These are phyloP conservation scores for Botrylloides violaceus DNA, from an alignment of 23 tunicate genomes.

Conservation along the genomic window DNA sequence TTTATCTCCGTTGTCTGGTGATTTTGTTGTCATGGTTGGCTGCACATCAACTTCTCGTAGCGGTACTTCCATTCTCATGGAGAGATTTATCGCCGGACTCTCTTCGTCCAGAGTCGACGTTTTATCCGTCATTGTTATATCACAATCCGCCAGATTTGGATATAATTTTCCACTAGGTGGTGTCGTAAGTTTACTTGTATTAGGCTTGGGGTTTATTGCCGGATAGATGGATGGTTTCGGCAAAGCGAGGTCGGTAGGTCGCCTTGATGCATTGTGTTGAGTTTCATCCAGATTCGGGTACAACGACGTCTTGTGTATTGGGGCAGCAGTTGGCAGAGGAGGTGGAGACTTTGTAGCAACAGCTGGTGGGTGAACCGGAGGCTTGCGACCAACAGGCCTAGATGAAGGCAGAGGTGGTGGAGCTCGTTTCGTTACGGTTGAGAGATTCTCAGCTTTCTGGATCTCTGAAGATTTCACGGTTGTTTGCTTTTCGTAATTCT, in stretches of 20 bases:
- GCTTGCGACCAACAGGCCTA: neutral
- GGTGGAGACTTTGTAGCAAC: slow-evolving; percentile 8
- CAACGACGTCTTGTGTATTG: neutral
- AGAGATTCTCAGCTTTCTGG: slow-evolving; percentile 10
- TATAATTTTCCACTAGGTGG: slow-evolving; percentile 12
- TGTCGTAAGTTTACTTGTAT: neutral
- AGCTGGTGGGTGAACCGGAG: neutral
- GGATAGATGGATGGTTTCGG: neutral
- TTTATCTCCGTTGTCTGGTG: too few species aligned
- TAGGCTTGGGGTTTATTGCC: neutral
- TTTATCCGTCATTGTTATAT: too few species aligned
- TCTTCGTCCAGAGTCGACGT: too few species aligned
- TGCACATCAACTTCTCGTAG: neutral
- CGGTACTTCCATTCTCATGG: neutral
- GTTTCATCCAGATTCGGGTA: slow-evolving; percentile 7
- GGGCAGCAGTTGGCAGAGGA: slow-evolving; percentile 12
- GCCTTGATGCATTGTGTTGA: neutral
- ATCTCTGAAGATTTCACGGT: neutral
- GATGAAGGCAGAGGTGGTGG: slow-evolving; percentile 5
- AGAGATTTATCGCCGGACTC: too few species aligned
- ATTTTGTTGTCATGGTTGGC: too few species aligned
- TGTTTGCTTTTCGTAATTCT: neutral
- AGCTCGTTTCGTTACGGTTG: neutral
- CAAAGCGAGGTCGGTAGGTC: neutral
- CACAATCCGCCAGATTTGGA: too few species aligned